Base-by-base conservation (phyloP, 2,797 vertebrate species). In the Pterois miles region DNA sequence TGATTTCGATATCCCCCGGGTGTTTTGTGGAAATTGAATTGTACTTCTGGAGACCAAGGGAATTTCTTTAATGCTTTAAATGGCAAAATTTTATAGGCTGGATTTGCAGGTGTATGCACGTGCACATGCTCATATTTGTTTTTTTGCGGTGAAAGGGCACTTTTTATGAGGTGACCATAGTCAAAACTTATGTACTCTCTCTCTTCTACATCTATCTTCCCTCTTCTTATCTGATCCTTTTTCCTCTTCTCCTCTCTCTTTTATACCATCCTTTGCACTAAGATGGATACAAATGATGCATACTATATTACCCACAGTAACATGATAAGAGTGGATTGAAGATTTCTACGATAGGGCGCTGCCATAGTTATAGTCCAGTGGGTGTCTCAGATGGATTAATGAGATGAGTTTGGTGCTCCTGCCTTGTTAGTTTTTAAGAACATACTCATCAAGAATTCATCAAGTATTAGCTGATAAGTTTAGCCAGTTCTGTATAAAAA, bases 11-110 rank as follows among this genome's bases (percentile, higher is more conserved):
- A 90, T 91, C 89, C 86, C 85, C 82, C 33, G 7, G 86, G 86
- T 88, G 84, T 90, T 93, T 90, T 89, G 82, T 83, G 76, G 88
- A 94, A 94, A 95, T 94, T 93, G 92, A 93, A 94, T 94, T 93
- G 93, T 94, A 90, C 89, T 88, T 64, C 82, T 80, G 4, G 56
- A 85, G 75, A 86, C 86, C 71, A 13, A 60, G 83, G 88, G 86
- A 64, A 88, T 89, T 87, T 88, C 73, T 92, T 81, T 74, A 76
- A 91, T 83, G 86, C 84, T 77, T 86, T 81, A 89, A 89, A 91
- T 82, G 86, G 85, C 78, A 77, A 78, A 81, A 74, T 88, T 86
- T 85, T 92, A 91, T 88, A 54, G 71, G 50, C 60, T 38, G 58
- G n/a, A 62, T 22, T 69, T 52, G 34, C 71, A 59, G 18, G 25